Conservation (phyloP, 2,113 vertebrate genomes). For the Catharus fuscescens region DNA sequence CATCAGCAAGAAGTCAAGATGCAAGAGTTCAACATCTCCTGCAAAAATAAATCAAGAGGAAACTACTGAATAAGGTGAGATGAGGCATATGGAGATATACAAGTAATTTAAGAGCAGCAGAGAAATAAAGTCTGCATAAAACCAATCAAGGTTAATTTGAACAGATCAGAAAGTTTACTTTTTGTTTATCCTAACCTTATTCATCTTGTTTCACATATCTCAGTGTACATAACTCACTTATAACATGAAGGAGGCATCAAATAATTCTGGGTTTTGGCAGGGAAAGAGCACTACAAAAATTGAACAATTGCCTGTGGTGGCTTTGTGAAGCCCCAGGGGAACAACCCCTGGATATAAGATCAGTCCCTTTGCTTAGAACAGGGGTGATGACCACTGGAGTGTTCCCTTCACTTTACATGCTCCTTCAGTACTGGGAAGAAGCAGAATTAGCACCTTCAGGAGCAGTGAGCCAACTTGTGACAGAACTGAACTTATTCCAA, state of each 20-base stretch:
- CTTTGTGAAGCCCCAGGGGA: background rate
- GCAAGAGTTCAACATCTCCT: background rate
- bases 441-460: background rate
- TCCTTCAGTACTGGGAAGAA: background rate
- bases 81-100: background rate
- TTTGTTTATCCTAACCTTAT: background rate
- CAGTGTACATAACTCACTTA: fast-evolving
- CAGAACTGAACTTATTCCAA: background rate
- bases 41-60: background rate
- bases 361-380: background rate
- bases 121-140: background rate
- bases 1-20: background rate
- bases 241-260: background rate
- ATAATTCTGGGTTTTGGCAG: background rate
- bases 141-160: fast-evolving
- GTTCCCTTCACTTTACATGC: fast-evolving
- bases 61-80: background rate
- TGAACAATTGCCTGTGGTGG: background rate
- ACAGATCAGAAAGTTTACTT: background rate
- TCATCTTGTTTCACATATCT: fast-evolving
- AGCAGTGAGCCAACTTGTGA: background rate
- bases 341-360: fast-evolving
- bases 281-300: background rate
- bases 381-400: background rate
- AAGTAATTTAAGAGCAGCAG: background rate